Evolutionary conservation across 2,797 vertebrate species (phyloP), one percentile per base, ranked within the genome.

Genomic region (Anableps anableps): DNA sequence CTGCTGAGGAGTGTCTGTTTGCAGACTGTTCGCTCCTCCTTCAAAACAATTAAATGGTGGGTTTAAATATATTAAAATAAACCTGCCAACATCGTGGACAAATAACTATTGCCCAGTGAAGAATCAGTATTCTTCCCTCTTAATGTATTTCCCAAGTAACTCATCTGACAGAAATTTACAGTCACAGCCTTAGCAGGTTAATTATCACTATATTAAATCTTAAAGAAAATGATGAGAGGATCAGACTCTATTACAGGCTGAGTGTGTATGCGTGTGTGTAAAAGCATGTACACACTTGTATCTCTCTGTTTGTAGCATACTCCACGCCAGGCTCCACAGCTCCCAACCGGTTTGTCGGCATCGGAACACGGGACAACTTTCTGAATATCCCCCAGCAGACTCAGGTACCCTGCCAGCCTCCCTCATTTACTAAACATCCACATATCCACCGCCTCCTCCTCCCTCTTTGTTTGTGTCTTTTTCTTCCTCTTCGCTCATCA

Each of bases 311-410:
- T 91, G 70, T 95, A 98, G 98, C 98, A 97, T 98, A 98, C 97
- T 94, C 97, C 97, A 95, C 98, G 97, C 95, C 97, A 97, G 97
- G 97, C 97, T 95, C 98, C 97, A 93, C 98, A 97, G 95, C 97
- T 98, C 96, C 98, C 97, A 97, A 97, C 98, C 97, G 98, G 97
- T 97, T 98, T 98, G 98, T 98, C 98, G 95, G 97, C 97, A 97
- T 99, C 97, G 97, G 97, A 98, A 96, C 97, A 97, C 97, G 97
- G 97, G 97, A 97, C 97, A 98, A 99, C 97, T 98, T 99, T 98
- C 97, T 98, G 96, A 98, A 97, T 96, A 97, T 97, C 96, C 97
- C 97, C 94, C 97, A 97, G 96, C 97, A 99, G 96, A 97, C 97
- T 94, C 98, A 98, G 97, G 98, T 98, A 96, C 90, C 91, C 92